phyloP scores from a whole-genome alignment of 1,140 invertebrate genomes.

The Epicauta chinensis region DNA sequence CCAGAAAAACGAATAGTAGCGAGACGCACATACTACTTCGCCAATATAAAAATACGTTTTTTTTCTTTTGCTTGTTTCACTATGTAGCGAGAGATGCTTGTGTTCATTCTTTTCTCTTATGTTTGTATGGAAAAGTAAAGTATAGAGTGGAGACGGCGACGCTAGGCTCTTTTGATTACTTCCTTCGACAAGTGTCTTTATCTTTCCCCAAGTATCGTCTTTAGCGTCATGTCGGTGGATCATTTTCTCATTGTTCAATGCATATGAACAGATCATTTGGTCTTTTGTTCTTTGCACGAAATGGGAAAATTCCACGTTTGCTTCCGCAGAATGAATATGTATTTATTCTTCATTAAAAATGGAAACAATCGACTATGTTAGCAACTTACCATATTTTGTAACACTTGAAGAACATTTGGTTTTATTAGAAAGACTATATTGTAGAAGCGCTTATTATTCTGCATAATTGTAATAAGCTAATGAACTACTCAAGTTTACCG shows the following conservation, averaged over 20 bases:
- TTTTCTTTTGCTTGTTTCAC: background rate
- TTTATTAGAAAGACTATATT: too few relatives aligned
- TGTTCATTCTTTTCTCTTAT: slow-evolving; percentile 3
- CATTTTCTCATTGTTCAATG: slow-evolving; percentile 16
- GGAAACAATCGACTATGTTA: too few relatives aligned
- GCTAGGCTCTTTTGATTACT: slow-evolving; percentile 19
- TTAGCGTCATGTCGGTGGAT: slow-evolving; percentile 16
- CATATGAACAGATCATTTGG: slow-evolving; percentile 5
- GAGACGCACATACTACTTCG: background rate
- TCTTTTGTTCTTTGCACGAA: too few relatives aligned
- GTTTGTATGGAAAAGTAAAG: background rate
- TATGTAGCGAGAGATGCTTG: background rate
- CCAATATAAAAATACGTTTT: background rate
- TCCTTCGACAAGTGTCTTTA: slow-evolving; percentile 22
- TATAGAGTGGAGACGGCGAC: background rate
- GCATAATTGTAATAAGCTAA: too few relatives aligned
- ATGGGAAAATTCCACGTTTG: background rate
- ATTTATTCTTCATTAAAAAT: background rate
- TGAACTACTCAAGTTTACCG: too few relatives aligned
- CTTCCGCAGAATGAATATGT: background rate
- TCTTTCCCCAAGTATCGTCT: slow-evolving; percentile 20
- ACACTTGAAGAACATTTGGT: too few relatives aligned
- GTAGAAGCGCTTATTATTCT: too few relatives aligned
- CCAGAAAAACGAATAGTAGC: background rate
- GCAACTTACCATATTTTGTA: too few relatives aligned